phyloP scores from a whole-genome alignment of 2,888 invertebrate genomes.

The Ypsolopha scabrella region DNA sequence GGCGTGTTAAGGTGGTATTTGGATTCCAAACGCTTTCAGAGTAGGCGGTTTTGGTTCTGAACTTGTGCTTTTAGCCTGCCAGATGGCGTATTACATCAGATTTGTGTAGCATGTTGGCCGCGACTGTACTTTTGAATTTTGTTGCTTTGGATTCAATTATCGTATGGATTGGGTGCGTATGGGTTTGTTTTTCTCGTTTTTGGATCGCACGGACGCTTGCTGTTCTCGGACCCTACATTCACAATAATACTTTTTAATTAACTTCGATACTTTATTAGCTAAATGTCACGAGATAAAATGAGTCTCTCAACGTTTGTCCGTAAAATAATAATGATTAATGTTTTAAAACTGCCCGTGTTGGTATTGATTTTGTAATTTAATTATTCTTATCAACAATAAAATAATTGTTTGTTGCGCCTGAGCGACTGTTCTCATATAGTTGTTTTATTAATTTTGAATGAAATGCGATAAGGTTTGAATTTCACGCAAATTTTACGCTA shows the following conservation, averaged over 20 bases:
- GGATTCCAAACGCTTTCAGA: slow-evolving; percentile 52
- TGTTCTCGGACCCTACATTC: slow-evolving; percentile 9
- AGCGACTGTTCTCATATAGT: slow-evolving; percentile 23
- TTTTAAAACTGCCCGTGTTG: not conserved
- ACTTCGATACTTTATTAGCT: slow-evolving; percentile 69
- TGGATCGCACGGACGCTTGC: slow-evolving; percentile 26
- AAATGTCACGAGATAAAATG: slow-evolving; percentile 50
- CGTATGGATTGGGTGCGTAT: slow-evolving; percentile 46
- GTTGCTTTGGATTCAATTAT: slow-evolving; percentile 59
- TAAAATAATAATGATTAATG: not conserved
- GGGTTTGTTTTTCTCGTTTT: slow-evolving; percentile 39
- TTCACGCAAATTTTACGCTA: slow-evolving; percentile 61
- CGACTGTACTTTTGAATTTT: slow-evolving; percentile 40
- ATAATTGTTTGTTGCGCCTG: slow-evolving; percentile 23
- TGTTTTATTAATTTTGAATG: slow-evolving; percentile 49
- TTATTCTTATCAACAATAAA: slow-evolving; percentile 42
- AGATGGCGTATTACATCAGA: slow-evolving; percentile 41
- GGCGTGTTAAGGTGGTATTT: slow-evolving; percentile 44
- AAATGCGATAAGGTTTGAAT: slow-evolving; percentile 54
- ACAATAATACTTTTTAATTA: slow-evolving; percentile 60
- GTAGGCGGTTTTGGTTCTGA: slow-evolving; percentile 50
- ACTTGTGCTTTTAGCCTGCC: slow-evolving; percentile 54
- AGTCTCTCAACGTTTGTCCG: slow-evolving; percentile 28
- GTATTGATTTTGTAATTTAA: slow-evolving; percentile 22
- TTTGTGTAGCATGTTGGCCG: slow-evolving; percentile 28